Evolutionary conservation across 2,888 invertebrate species (phyloP).

Genomic region (Plebejus argus): DNA sequence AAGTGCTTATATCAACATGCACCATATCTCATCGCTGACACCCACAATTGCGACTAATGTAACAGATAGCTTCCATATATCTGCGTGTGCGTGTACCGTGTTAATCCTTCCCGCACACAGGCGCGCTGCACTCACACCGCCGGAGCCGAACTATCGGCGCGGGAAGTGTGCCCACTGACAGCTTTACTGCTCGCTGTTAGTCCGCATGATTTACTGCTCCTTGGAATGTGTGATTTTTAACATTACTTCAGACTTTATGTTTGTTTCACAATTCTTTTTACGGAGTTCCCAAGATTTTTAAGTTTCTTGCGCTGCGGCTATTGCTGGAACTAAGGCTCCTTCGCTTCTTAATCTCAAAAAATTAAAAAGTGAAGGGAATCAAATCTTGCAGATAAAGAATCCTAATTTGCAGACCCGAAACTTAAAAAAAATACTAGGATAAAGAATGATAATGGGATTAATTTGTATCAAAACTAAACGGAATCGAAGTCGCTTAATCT

Average conservation of each 20-base stretch:
- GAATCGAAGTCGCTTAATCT: slow-evolving; percentile 7
- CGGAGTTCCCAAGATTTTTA: background rate
- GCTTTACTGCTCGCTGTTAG: slow-evolving; percentile 42
- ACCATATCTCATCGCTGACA: slow-evolving; percentile 27
- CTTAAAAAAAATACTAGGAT: background rate
- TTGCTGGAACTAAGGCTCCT: background rate
- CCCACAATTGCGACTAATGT: slow-evolving; percentile 11
- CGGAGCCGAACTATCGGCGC: background rate
- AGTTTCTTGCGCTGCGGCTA: background rate
- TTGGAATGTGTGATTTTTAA: slow-evolving; percentile 28
- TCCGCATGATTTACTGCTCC: slow-evolving; percentile 38
- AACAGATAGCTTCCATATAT: background rate
- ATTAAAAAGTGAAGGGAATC: background rate
- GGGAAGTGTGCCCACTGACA: slow-evolving; percentile 41
- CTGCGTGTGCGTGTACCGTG: background rate
- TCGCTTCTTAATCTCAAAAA: background rate
- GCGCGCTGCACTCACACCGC: background rate
- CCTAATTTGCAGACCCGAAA: background rate
- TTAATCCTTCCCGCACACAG: background rate
- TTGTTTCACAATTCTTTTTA: background rate
- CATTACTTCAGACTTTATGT: background rate
- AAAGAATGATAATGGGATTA: background rate
- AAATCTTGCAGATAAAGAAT: background rate
- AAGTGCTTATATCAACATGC: slow-evolving; percentile 23
- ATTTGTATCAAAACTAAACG: slow-evolving; percentile 8